Evolutionary conservation across 2,888 invertebrate species (phyloP), one percentile per base, ranked within the genome.

Genomic region (Candidula unifasciata): DNA sequence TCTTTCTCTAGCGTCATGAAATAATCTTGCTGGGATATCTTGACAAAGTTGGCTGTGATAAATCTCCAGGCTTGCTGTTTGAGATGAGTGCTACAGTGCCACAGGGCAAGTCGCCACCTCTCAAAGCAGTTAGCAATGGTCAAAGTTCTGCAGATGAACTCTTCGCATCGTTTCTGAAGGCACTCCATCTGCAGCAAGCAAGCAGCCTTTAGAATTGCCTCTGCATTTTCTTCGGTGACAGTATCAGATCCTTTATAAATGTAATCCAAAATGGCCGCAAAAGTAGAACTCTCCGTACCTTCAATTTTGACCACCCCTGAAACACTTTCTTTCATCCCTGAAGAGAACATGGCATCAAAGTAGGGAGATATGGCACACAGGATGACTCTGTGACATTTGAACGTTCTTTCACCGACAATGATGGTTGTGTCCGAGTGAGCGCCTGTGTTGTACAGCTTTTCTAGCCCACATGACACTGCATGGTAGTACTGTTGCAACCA

Each of bases 111-210:
- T 89, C 95, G 95, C 95, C 97, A 96, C 71, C 97, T 96, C 54
- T 96, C 96, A 87, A 98, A 96, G 92, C 97, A 97, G 93, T 97
- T 98, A 88, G 95, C 95, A 0, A 96, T 95, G 37, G 95, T 96
- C 27, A 98, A 94, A 84, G 95, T 95, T 79, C 94, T 94, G 84
- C 95, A 95, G 71, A 98, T 95, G 91, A 96, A 97, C 71, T 96
- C 95, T 90, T 96, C 96, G 94, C 97, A 97, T 37, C 96, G 95
- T 86, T 96, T 95, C 83, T 97, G 95, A 69, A 97, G 96, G 0
- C 97, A 97, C 80, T 96, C 94, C 89, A 98, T 96, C 89, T 96
- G 96, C 79, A 98, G 95, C 92, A 97, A 97, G 94, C 97, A 97
- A 2, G 97, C 97, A 0, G 96, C 96, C 90, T 96, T 95, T 21